Base-by-base conservation (phyloP, 2,797 vertebrate genomes). In the Rhabdomys pumilio region DNA sequence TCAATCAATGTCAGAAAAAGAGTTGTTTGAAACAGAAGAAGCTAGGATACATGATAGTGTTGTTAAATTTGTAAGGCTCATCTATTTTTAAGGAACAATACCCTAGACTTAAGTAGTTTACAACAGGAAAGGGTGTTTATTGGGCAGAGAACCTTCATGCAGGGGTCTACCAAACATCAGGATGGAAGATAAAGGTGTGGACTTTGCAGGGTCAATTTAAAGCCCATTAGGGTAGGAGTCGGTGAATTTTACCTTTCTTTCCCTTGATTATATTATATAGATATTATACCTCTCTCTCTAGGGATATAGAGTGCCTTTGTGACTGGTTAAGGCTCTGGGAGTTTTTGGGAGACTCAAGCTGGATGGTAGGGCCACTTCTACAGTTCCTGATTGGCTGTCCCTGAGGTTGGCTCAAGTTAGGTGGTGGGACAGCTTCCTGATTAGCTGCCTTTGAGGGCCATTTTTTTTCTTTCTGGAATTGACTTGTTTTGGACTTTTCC, bases 31-130 rank as follows among this genome's bases (percentile, higher is more conserved):
- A 63, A 11, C 26, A 77, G 72, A 73, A 50, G 26, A 88, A 75
- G 10, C 31, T 7, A 34, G 77, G 29, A 8, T n/a, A 34, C 6
- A 2, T 6, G 61, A 9, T 0, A 12, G 4, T 15, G 65, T 3
- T 20, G 2, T 6, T 34, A 17, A n/a, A 41, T n/a, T 69, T 69
- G 34, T n/a, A 69, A 38, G 15, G 67, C 34, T 69, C 34, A 69
- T 3, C 6, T 2, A 69, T 19, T n/a, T 38, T 2, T 15, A n/a
- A 69, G 34, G 14, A n/a, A 69, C n/a, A 15, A n/a, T n/a, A n/a
- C 17, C 34, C 13, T 7, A 69, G 67, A n/a, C 34, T n/a, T 6
- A 69, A 69, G 20, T 69, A 69, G 34, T 69, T 19, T 69, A 34
- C 34, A n/a, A 69, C 1, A 17, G 15, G 12, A n/a, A 69, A 69